Percentiles rank a stretch among this genome's conserved stretches.
Conservation (phyloP, 2,888 invertebrate genomes). For the Hypercompe scribonia region DNA sequence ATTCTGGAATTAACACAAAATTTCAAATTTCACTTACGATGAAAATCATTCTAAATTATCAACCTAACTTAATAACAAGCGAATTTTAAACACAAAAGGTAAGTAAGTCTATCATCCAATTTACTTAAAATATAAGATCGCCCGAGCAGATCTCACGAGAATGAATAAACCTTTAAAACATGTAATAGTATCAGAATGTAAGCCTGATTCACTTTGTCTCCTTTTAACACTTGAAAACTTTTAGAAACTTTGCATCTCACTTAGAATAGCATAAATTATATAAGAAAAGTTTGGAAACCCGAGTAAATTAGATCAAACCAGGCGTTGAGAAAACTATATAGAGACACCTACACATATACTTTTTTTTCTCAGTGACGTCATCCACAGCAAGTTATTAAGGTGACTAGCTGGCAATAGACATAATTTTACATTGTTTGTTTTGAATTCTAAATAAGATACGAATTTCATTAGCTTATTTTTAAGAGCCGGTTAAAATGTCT, state of each 20-base stretch:
- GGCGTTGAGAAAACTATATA: slow-evolving; percentile 7
- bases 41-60: neutral
- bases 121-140: neutral
- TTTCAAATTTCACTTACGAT: neutral
- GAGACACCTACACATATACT: neutral
- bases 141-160: neutral
- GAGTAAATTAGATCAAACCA: slow-evolving; percentile 31
- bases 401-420: neutral
- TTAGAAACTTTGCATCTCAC: slow-evolving; percentile 19
- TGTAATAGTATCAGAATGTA: slow-evolving; percentile 12
- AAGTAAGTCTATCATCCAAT: neutral
- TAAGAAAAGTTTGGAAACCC: slow-evolving; percentile 31
- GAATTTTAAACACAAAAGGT: neutral
- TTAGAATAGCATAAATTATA: slow-evolving; percentile 37
- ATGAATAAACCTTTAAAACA: slow-evolving; percentile 5
- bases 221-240: slow-evolving; percentile 18
- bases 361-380: neutral
- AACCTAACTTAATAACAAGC: neutral
- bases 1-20: neutral
- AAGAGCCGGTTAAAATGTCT: too few relatives aligned
- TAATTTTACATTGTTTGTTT: neutral
- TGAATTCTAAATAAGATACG: neutral
- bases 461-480: too few relatives aligned
- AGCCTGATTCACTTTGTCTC: slow-evolving; percentile 9
- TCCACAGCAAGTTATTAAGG: neutral